phyloP scores from a whole-genome alignment of 2,113 vertebrate species.

The Datnioides undecimradiatus region DNA sequence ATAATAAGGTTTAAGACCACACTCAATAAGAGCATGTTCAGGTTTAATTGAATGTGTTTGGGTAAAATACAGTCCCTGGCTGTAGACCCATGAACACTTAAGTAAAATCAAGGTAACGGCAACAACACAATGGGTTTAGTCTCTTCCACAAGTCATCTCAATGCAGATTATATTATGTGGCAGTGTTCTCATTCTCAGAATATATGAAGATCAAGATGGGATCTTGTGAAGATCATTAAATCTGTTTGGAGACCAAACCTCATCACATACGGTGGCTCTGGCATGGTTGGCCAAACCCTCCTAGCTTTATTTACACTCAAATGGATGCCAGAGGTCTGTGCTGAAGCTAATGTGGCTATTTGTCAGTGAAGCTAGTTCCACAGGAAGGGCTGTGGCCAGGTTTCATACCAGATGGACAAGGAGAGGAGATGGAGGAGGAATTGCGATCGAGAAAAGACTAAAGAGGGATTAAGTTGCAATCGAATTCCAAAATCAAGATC shows the following conservation, averaged over 20 bases:
- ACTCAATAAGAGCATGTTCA: slow-evolving; percentile 25
- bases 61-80: not conserved
- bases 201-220: slow-evolving; percentile 18
- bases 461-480: slow-evolving; percentile 14
- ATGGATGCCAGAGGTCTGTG: slow-evolving; percentile 39
- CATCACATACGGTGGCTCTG: slow-evolving; percentile 4
- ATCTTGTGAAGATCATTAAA: slow-evolving; percentile 1
- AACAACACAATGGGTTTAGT: not conserved
- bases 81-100: slow-evolving; percentile 30
- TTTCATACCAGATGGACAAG: slow-evolving; percentile 33
- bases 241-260: slow-evolving; percentile 1
- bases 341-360: slow-evolving; percentile 42
- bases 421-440: not conserved
- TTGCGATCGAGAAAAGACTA: not conserved
- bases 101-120: not conserved
- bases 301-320: slow-evolving; percentile 8
- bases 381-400: slow-evolving; percentile 3
- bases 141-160: slow-evolving; percentile 1
- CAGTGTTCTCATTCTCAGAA: slow-evolving; percentile 8
- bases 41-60: slow-evolving; percentile 35
- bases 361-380: slow-evolving; percentile 42
- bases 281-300: not conserved
- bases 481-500: slow-evolving; percentile 19
- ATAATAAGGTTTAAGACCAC: slow-evolving; percentile 25
- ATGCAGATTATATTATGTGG: no score